Base-by-base conservation (phyloP, 2,888 invertebrate genomes). In the Clanis bilineata region DNA sequence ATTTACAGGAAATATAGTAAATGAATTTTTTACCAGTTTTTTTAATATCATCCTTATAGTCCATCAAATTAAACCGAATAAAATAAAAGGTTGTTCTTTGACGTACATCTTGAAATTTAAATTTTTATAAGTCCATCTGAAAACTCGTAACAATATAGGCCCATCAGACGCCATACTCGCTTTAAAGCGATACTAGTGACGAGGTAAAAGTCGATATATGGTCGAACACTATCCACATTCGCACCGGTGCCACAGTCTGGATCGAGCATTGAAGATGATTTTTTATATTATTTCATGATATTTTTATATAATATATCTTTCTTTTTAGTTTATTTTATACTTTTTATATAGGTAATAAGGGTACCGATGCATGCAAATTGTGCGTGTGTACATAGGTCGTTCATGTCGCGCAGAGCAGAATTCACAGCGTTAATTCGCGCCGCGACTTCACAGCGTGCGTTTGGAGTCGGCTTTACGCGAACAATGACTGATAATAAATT, bases 401-500 rank as follows among this genome's bases (percentile, higher is more conserved):
- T 10, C 36, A 36, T 36, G 9, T 12, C 22, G n/a, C n/a, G n/a
- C n/a, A n/a, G n/a, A n/a, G n/a, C n/a, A n/a, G n/a, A n/a, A n/a
- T n/a, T n/a, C n/a, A n/a, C n/a, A n/a, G n/a, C n/a, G n/a, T n/a
- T n/a, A n/a, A n/a, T n/a, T n/a, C n/a, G n/a, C n/a, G n/a, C n/a
- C n/a, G n/a, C 23, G 5, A 12, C 23, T 9, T 22, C 22, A 12
- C 44, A 10, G n/a, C n/a, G n/a, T n/a, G n/a, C n/a, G n/a, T n/a
- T n/a, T n/a, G n/a, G n/a, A n/a, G n/a, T n/a, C n/a, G 47, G 18
- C 22, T 10, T 6, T 28, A 12, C 23, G 39, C 25, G 21, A 25
- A 39, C 58, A 36, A 60, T 28, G 45, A 39, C 10, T 43, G 32
- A 45, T 56, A 32, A 45, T 56, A 56, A n/a, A 61, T 56, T 58